Conservation (phyloP, 2,888 invertebrate species). For the Noctua pronuba region DNA sequence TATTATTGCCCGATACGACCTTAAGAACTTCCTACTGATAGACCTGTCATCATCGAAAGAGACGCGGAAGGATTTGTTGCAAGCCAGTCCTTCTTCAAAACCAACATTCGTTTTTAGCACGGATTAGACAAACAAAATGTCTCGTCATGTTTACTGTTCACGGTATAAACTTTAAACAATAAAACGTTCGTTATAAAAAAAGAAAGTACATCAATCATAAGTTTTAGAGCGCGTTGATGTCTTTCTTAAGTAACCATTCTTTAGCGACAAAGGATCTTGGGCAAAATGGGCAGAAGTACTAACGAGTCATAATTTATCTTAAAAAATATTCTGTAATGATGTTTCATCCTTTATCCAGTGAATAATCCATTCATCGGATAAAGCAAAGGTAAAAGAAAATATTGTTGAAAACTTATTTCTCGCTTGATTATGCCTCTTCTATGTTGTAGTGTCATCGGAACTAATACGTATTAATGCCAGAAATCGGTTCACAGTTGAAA, state of each 20-base stretch:
- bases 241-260: conserved; percentile 1
- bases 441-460: no score
- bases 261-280: neutral
- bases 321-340: no score
- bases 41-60: neutral
- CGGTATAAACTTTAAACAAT: neutral
- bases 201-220: neutral
- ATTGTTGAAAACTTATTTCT: no score
- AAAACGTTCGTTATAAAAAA: neutral
- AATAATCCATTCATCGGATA: no score
- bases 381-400: no score
- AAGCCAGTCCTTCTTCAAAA: neutral
- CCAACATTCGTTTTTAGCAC: neutral
- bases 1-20: neutral
- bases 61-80: neutral
- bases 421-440: no score
- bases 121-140: neutral
- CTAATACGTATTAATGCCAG: no score
- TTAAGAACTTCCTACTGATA: neutral
- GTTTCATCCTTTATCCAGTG: no score
- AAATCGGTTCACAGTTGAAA: no score
- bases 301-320: no score
- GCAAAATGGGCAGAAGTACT: neutral
- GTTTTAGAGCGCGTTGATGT: conserved; percentile 12
- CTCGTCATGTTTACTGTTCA: neutral